These are phyloP conservation scores for Ypsolopha sequella DNA, from an alignment of 2,888 invertebrate genomes.

Conservation along the genomic window DNA sequence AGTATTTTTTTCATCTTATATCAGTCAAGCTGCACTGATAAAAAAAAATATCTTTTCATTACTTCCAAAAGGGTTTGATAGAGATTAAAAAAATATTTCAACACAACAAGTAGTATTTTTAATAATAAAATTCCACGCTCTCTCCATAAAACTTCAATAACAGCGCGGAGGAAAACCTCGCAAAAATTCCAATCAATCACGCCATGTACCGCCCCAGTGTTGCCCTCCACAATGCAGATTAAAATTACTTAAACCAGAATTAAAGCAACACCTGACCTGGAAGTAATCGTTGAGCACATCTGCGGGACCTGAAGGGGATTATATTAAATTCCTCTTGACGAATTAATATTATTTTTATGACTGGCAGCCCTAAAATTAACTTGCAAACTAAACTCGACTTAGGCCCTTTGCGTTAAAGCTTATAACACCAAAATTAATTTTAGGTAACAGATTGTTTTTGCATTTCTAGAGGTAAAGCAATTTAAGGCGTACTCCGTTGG, in stretches of 20 bases:
- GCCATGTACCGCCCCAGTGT: constrained; percentile 2
- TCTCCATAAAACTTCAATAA: no score
- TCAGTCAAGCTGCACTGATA: no score
- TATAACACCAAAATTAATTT: background rate
- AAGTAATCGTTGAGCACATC: constrained; percentile 22
- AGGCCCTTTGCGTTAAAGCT: background rate
- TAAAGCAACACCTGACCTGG: constrained; percentile 8
- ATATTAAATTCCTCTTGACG: constrained; percentile 40
- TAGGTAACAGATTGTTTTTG: background rate
- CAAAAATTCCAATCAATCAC: no score
- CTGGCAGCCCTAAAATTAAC: constrained; percentile 16
- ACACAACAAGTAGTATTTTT: no score
- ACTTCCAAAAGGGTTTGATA: no score
- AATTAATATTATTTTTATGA: constrained; percentile 39
- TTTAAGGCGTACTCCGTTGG: background rate
- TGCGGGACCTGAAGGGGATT: constrained; percentile 30
- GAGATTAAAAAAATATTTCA: no score
- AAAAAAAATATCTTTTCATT: no score
- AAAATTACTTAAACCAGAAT: background rate
- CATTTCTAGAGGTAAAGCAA: background rate
- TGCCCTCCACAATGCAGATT: constrained; percentile 7
- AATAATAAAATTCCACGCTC: no score
- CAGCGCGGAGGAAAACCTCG: no score
- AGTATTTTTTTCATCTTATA: no score
- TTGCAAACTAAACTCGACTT: background rate